Conservation (phyloP, 2,797 vertebrate genomes). For the Urocyon cinereoargenteus region DNA sequence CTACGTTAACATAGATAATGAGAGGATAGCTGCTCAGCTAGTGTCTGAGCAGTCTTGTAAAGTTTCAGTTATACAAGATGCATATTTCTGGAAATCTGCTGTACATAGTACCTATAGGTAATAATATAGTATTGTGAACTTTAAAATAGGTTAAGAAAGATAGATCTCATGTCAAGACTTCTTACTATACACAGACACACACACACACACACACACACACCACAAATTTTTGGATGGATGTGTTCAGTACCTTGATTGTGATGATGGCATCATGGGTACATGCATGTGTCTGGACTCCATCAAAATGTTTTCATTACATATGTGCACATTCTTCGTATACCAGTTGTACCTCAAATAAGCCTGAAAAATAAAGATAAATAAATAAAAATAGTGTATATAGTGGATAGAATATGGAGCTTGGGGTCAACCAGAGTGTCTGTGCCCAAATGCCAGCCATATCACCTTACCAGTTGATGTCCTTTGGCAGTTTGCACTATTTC, state of each 20-base stretch:
- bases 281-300: not conserved
- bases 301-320: not conserved
- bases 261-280: not conserved
- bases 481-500: not conserved
- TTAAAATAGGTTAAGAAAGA: not conserved
- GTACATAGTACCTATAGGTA: not conserved
- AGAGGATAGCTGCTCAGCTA: not conserved
- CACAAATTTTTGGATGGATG: not conserved
- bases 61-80: not conserved
- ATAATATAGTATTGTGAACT: not conserved
- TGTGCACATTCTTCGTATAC: not conserved
- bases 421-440: not conserved
- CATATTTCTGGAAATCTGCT: not conserved
- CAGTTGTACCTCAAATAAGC: not conserved
- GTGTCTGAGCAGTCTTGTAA: not conserved
- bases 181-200: not conserved
- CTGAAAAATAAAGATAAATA: not conserved
- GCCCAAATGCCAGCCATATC: not conserved
- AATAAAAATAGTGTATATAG: not conserved
- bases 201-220: not conserved
- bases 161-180: not conserved
- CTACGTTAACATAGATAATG: not conserved
- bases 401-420: not conserved
- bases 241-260: no score
- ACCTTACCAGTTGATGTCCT: not conserved